A percentile compares a stretch with the other conserved stretches of the same genome.
Evolutionary conservation across 1,140 invertebrate species (phyloP).

Genomic region (Dysdera silvatica): DNA sequence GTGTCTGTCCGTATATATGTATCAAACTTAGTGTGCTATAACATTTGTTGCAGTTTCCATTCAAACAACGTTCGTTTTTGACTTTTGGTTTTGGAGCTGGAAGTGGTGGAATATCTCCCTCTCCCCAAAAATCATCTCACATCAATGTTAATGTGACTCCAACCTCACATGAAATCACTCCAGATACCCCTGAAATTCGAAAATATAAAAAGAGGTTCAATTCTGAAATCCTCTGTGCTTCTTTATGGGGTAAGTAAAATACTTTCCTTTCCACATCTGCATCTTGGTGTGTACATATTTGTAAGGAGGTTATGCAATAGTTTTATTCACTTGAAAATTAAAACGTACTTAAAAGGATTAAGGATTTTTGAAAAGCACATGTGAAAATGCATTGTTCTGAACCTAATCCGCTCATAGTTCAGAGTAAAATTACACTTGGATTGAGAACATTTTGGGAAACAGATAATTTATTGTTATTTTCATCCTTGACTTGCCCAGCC

Average conservation of each 20-base stretch:
- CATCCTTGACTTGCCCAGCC: too few relatives aligned
- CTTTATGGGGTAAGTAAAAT: slow-evolving; percentile 66
- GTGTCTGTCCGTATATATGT: too few relatives aligned
- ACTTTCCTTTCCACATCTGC: not conserved
- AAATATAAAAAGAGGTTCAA: slow-evolving; percentile 86
- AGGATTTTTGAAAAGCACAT: too few relatives aligned
- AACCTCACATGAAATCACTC: slow-evolving; percentile 75
- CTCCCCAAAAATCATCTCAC: slow-evolving; percentile 71
- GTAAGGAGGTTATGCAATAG: too few relatives aligned
- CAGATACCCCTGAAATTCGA: slow-evolving; percentile 94
- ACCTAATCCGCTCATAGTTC: too few relatives aligned
- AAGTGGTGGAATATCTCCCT: slow-evolving; percentile 37
- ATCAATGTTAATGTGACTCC: slow-evolving; percentile 96
- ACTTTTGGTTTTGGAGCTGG: slow-evolving; percentile 88
- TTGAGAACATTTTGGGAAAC: too few relatives aligned
- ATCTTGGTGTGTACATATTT: too few relatives aligned
- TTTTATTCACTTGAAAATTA: too few relatives aligned
- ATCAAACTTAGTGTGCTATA: not conserved
- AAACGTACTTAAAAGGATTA: too few relatives aligned
- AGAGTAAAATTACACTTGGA: too few relatives aligned
- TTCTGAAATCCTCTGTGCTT: slow-evolving; percentile 96
- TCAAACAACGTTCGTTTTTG: slow-evolving; percentile 92
- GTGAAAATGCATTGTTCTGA: too few relatives aligned
- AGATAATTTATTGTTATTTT: too few relatives aligned
- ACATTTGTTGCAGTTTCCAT: slow-evolving; percentile 56